Evolutionary conservation across 2,113 vertebrate genomes (phyloP).

Genomic region (Xyliphius kryptos): DNA sequence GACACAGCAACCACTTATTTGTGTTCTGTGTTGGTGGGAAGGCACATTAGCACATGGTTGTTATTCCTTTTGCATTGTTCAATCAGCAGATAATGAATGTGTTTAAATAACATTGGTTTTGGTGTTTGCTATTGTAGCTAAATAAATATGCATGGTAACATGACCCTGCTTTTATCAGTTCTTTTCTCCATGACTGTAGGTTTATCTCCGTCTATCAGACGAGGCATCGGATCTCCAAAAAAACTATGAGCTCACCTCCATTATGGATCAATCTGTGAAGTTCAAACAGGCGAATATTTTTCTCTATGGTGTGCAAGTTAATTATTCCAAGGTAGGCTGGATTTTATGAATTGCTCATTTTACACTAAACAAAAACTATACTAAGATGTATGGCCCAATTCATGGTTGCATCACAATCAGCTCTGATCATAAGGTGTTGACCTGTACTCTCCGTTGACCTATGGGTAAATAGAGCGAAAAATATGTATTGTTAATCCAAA

Average conservation of each 20-base stretch:
- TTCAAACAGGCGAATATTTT: constrained; percentile 57
- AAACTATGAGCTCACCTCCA: constrained; percentile 32
- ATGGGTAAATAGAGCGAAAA: no score
- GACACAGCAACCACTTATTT: constrained; percentile 21
- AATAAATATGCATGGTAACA: neutral
- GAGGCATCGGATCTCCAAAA: constrained; percentile 30
- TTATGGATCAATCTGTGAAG: constrained; percentile 50
- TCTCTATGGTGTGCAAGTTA: constrained; percentile 58
- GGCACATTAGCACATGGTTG: constrained; percentile 2
- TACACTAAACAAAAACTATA: no score
- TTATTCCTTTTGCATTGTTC: constrained; percentile 35
- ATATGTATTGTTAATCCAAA: no score
- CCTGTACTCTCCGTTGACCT: no score
- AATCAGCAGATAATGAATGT: constrained; percentile 28
- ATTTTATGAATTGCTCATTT: no score
- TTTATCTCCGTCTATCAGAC: constrained; percentile 48
- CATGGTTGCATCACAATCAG: no score
- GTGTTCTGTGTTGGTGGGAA: constrained; percentile 1
- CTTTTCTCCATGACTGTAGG: constrained; percentile 59
- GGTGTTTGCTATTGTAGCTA: constrained; percentile 1
- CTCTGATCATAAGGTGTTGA: no score
- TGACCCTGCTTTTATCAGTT: constrained; percentile 8
- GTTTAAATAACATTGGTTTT: constrained; percentile 35
- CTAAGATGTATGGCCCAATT: no score
- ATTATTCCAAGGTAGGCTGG: constrained; percentile 58